phyloP scores from a whole-genome alignment of 2,888 invertebrate species.

The Eupithecia tripunctaria region DNA sequence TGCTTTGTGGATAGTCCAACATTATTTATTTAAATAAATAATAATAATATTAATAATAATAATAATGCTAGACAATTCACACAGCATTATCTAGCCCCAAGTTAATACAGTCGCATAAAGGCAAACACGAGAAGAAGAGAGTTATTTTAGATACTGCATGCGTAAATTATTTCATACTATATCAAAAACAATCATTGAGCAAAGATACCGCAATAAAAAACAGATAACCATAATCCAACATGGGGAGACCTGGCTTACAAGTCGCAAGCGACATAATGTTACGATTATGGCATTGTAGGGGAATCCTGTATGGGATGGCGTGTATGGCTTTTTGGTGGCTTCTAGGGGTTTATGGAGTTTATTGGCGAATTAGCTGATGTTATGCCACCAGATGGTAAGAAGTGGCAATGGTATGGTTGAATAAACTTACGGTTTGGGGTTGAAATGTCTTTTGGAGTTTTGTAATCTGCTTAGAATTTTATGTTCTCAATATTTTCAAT shows the following conservation, averaged over 20 bases:
- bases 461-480: neutral
- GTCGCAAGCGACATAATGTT: slow-evolving; percentile 43
- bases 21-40: too few relatives aligned
- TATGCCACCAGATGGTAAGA: slow-evolving; percentile 21
- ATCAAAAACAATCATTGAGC: slow-evolving; percentile 31
- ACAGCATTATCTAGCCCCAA: too few relatives aligned
- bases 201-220: slow-evolving; percentile 29
- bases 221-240: slow-evolving; percentile 28
- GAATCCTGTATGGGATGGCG: neutral
- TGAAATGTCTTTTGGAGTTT: slow-evolving; percentile 4
- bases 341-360: slow-evolving; percentile 20
- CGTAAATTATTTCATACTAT: neutral
- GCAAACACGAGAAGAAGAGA: too few relatives aligned
- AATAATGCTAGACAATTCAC: too few relatives aligned
- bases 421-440: slow-evolving; percentile 6
- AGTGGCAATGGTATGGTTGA: neutral
- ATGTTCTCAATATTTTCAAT: neutral
- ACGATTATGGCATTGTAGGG: slow-evolving; percentile 33
- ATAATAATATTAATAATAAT: too few relatives aligned
- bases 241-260: slow-evolving; percentile 43
- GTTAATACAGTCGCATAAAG: too few relatives aligned
- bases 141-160: neutral
- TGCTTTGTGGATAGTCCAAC: too few relatives aligned
- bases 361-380: slow-evolving; percentile 24
- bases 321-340: slow-evolving; percentile 5